Percentiles rank a stretch among this genome's conserved stretches.
phyloP scores from a whole-genome alignment of 1,140 invertebrate species.

The Drosophila cardini region DNA sequence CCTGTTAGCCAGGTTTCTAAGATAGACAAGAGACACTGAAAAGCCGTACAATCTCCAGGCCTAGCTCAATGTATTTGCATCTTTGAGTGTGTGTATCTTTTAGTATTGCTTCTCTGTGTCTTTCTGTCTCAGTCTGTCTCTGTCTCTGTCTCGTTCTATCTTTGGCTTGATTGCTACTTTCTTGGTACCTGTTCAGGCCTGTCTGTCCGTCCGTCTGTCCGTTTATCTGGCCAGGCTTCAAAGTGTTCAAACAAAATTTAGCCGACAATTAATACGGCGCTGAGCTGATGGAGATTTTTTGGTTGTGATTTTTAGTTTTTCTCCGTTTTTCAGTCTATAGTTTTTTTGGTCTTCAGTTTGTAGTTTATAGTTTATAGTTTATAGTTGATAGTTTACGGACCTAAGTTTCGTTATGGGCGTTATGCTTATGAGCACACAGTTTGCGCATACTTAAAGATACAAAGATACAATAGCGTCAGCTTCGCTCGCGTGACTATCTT shows the following conservation, averaged over 20 bases:
- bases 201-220: constrained; percentile 6
- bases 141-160: constrained; percentile 47
- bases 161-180: constrained; percentile 61
- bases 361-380: constrained; percentile 5
- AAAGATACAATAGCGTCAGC: constrained; percentile 52
- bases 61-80: constrained; percentile 28
- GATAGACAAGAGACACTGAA: neutral
- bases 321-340: constrained; percentile 12
- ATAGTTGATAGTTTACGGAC: constrained; percentile 11
- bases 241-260: constrained; percentile 76
- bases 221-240: constrained; percentile 43
- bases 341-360: constrained; percentile 22
- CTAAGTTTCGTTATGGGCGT: constrained; percentile 35
- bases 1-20: constrained; percentile 49
- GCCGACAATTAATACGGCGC: constrained; percentile 77
- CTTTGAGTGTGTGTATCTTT: constrained; percentile 26
- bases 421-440: constrained; percentile 62
- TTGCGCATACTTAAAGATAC: constrained; percentile 51
- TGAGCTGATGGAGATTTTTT: constrained; percentile 34
- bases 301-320: constrained; percentile 16
- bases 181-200: constrained; percentile 64
- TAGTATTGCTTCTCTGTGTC: constrained; percentile 27
- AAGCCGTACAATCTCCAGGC: constrained; percentile 18
- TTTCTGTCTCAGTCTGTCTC: constrained; percentile 10
- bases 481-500: constrained; percentile 35